phyloP scores from a whole-genome alignment of 2,797 vertebrate genomes.

The Danio tinwini region DNA sequence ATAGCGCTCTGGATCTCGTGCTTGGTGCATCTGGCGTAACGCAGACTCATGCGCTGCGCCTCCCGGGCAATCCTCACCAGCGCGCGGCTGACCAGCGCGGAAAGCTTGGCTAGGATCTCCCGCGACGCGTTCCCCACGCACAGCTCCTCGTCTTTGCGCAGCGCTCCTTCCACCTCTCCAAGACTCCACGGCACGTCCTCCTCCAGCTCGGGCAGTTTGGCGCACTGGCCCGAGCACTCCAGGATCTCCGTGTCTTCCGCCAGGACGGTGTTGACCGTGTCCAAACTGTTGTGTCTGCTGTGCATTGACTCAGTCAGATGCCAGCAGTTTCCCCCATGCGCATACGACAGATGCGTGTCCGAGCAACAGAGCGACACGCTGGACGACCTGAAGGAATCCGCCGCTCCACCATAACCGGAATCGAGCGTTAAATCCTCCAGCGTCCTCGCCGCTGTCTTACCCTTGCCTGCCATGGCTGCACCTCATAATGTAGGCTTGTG shows the following conservation, averaged over 20 bases:
- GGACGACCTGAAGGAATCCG: slow-evolving; percentile 86
- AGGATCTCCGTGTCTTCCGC: slow-evolving; percentile 81
- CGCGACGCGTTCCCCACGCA: slow-evolving; percentile 68
- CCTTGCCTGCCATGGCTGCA: slow-evolving; percentile 94
- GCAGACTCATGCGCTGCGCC: slow-evolving; percentile 82
- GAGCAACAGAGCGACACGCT: slow-evolving; percentile 85
- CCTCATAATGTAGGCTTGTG: slow-evolving; percentile 89
- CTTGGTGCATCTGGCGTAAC: slow-evolving; percentile 82
- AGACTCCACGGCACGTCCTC: slow-evolving; percentile 82
- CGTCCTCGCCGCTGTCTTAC: slow-evolving; percentile 91
- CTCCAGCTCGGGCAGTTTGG: slow-evolving; percentile 83
- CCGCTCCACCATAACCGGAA: slow-evolving; percentile 88
- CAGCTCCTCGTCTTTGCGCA: slow-evolving; percentile 76
- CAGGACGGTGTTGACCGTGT: slow-evolving; percentile 87
- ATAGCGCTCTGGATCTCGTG: slow-evolving; percentile 84
- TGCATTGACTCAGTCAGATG: slow-evolving; percentile 85
- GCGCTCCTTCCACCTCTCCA: slow-evolving; percentile 80
- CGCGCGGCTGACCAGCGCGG: slow-evolving; percentile 76
- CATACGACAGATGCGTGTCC: slow-evolving; percentile 79
- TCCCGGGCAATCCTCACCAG: slow-evolving; percentile 80
- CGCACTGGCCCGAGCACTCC: slow-evolving; percentile 81
- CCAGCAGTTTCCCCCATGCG: slow-evolving; percentile 83
- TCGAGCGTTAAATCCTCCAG: slow-evolving; percentile 88
- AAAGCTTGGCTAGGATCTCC: slow-evolving; percentile 77
- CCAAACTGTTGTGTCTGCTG: slow-evolving; percentile 97